Conservation (phyloP, 2,797 vertebrate genomes). For the Balearica regulorum region DNA sequence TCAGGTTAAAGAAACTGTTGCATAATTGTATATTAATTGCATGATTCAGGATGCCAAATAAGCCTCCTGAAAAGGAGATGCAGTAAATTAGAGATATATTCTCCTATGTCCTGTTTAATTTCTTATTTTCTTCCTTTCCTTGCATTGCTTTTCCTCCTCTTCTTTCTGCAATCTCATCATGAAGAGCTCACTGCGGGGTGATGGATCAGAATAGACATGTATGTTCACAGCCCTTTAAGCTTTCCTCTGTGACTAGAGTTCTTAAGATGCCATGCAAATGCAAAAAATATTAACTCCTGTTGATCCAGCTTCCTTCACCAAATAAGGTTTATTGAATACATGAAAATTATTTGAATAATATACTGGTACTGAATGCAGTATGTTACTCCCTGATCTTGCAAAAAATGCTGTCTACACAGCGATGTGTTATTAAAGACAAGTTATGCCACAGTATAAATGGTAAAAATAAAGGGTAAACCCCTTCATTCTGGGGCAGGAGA, state of each 20-base stretch:
- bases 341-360: background rate
- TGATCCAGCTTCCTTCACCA: background rate
- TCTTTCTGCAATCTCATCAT: background rate
- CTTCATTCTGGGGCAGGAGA: background rate
- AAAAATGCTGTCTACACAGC: background rate
- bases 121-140: background rate
- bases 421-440: background rate
- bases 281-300: background rate
- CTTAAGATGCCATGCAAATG: background rate
- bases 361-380: background rate
- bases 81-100: background rate
- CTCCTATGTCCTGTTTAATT: background rate
- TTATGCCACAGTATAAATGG: background rate
- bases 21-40: background rate
- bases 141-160: background rate
- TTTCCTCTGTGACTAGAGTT: background rate
- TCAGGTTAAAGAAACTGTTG: background rate
- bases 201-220: background rate
- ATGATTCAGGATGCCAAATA: background rate
- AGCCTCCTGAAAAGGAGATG: background rate
- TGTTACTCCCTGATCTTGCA: background rate
- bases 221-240: background rate
- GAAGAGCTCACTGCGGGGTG: background rate
- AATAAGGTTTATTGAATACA: background rate
- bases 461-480: background rate